Evolutionary conservation across 2,797 vertebrate genomes (phyloP).

Genomic region (Ctenopoma multispine): DNA sequence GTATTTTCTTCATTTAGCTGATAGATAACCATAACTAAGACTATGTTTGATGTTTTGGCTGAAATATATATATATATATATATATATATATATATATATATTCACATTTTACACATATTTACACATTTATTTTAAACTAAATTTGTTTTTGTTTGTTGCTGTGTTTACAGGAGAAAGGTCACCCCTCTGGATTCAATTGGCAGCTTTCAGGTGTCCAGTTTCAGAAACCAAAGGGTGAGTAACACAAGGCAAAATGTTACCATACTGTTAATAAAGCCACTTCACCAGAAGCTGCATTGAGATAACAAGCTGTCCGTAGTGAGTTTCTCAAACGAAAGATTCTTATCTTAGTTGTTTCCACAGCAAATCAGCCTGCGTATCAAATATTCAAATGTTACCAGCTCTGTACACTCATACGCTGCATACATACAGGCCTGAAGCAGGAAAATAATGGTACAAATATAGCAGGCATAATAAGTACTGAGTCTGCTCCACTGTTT

Average conservation of each 20-base stretch:
- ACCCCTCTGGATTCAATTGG: constrained; percentile 83
- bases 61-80: too few species aligned
- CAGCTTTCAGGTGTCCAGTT: constrained; percentile 71
- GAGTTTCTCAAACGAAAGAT: not conserved
- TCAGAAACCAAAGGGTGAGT: constrained; percentile 74
- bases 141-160: not conserved
- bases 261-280: not conserved
- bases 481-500: not conserved
- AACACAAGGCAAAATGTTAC: not conserved
- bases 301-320: too few species aligned
- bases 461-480: not conserved
- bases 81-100: too few species aligned
- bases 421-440: not conserved
- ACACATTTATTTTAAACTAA: not conserved
- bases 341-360: not conserved
- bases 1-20: too few species aligned
- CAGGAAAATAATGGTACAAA: not conserved
- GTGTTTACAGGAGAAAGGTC: constrained; percentile 74
- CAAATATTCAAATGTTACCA: too few species aligned
- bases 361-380: not conserved
- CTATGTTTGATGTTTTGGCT: not conserved
- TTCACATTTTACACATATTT: too few species aligned
- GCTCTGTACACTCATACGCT: not conserved
- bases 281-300: too few species aligned
- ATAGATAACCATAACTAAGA: too few species aligned